Evolutionary conservation across 92 coral and sea anemone species (phyloP).

Genomic region (Palythoa heliodiscus): DNA sequence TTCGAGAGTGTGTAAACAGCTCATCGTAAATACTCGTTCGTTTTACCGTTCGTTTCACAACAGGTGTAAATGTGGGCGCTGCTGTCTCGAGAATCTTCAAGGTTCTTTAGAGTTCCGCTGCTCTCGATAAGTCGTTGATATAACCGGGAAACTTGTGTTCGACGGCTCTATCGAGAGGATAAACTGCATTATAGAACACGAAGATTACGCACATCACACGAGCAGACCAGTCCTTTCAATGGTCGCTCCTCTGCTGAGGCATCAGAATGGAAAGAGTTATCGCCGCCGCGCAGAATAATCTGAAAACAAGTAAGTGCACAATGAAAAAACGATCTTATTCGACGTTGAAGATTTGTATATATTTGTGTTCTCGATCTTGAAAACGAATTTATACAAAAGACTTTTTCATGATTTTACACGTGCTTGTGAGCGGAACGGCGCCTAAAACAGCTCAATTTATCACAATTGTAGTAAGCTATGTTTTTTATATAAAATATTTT

Average conservation of each 20-base stretch:
- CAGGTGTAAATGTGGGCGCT: not conserved
- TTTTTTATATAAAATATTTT: too few species aligned
- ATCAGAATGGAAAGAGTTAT: not conserved
- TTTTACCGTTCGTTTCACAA: too few species aligned
- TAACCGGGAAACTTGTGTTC: not conserved
- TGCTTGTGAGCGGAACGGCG: too few species aligned
- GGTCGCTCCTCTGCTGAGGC: constrained; percentile 21
- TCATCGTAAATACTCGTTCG: too few species aligned
- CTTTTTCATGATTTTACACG: too few species aligned
- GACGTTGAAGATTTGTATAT: not conserved
- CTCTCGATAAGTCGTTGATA: constrained; percentile 3
- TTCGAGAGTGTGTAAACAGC: too few species aligned
- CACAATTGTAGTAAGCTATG: too few species aligned
- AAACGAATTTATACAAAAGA: not conserved
- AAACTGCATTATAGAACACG: constrained; percentile 6
- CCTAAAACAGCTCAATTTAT: too few species aligned
- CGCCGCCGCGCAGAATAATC: constrained; percentile 20
- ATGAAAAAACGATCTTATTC: not conserved
- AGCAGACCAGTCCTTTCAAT: constrained; percentile 2
- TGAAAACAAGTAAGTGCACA: not conserved
- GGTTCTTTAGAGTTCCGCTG: constrained; percentile 5
- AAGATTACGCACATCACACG: constrained; percentile 15
- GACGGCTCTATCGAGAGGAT: constrained; percentile 14
- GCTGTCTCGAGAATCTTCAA: not conserved
- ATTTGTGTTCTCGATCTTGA: not conserved